Percentiles rank a stretch among this genome's conserved stretches.
phyloP scores from a whole-genome alignment of 2,888 invertebrate genomes.

The Folsomia manolachei region DNA sequence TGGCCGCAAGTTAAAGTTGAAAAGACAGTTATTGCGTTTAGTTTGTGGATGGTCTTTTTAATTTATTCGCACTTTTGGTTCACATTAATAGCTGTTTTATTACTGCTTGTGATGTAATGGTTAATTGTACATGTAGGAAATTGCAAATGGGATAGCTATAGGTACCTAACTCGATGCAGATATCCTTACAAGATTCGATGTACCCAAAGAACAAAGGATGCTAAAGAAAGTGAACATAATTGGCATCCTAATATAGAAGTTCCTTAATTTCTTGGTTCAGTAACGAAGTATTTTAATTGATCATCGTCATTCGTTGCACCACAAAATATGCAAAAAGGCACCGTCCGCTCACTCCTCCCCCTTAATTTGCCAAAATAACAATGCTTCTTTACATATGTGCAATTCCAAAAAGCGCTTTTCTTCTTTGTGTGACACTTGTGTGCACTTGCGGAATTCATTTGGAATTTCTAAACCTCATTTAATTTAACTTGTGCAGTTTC shows the following conservation, averaged over 20 bases:
- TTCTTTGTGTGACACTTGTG: background rate
- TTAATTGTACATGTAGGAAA: background rate
- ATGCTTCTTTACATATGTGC: background rate
- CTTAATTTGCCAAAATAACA: background rate
- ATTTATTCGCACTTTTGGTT: background rate
- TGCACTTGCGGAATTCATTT: background rate
- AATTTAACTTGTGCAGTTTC: too few relatives aligned
- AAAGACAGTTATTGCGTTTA: too few relatives aligned
- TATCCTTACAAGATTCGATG: background rate
- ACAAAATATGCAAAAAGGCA: slow-evolving; percentile 6
- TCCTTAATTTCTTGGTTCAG: slow-evolving; percentile 20
- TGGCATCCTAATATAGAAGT: slow-evolving; percentile 22
- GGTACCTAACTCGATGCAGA: too few relatives aligned
- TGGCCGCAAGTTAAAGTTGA: too few relatives aligned
- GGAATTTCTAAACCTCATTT: background rate
- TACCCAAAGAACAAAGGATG: background rate
- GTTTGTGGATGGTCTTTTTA: too few relatives aligned
- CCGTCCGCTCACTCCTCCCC: background rate
- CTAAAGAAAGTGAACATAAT: slow-evolving; percentile 20
- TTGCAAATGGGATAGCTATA: too few relatives aligned
- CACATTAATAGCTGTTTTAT: background rate
- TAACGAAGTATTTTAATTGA: slow-evolving; percentile 19
- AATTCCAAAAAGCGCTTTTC: background rate
- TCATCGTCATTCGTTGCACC: slow-evolving; percentile 10
- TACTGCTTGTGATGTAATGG: background rate